Conservation (phyloP, 2,797 vertebrate genomes). For the Luscinia megarhynchos region DNA sequence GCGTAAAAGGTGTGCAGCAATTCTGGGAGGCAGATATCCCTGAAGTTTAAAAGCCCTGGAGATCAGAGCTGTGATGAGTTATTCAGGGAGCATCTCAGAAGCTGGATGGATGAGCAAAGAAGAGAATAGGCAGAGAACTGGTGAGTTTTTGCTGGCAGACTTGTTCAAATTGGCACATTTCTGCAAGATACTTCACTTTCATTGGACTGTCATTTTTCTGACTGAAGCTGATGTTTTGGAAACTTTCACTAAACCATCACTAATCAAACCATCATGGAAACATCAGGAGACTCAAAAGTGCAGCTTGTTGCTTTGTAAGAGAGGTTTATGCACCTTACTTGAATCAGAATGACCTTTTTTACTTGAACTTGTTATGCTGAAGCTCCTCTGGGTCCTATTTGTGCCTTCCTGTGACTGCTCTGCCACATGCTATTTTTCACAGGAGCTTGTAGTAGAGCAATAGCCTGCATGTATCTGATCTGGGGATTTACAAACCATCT, state of each 20-base stretch:
- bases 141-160: neutral
- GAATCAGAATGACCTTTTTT: neutral
- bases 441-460: neutral
- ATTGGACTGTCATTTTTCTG: neutral
- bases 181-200: neutral
- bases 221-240: neutral
- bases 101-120: neutral
- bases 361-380: neutral
- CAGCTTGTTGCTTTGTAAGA: neutral
- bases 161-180: neutral
- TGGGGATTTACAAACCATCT: conserved; percentile 1
- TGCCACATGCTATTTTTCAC: neutral
- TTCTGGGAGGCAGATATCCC: neutral
- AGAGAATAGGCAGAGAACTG: neutral
- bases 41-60: neutral
- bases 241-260: neutral
- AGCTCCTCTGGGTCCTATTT: neutral
- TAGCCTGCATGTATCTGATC: neutral
- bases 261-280: neutral
- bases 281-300: neutral
- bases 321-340: neutral
- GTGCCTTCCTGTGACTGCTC: neutral
- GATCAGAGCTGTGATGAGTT: neutral
- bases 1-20: neutral
- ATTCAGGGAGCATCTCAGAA: neutral